Conservation (phyloP, 2,888 invertebrate species). For the Eupithecia abbreviata region DNA sequence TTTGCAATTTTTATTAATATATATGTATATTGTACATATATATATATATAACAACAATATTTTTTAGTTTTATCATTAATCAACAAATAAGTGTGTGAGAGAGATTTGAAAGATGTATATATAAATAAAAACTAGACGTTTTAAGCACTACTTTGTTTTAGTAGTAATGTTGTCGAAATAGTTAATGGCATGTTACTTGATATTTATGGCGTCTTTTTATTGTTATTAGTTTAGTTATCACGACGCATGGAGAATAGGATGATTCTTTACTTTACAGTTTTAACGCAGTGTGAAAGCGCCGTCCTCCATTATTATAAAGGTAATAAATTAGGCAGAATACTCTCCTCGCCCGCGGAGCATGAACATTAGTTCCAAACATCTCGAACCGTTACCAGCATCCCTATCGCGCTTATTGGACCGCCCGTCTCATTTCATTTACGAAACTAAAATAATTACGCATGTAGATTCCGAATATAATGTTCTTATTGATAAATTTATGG, state of each 20-base stretch:
- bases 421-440: slow-evolving; percentile 68
- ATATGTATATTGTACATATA: too few relatives aligned
- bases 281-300: slow-evolving; percentile 50
- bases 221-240: slow-evolving; percentile 38
- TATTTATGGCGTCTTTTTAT: slow-evolving; percentile 37
- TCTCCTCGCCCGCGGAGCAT: slow-evolving; percentile 64
- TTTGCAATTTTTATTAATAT: slow-evolving; percentile 57
- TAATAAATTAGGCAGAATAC: slow-evolving; percentile 40
- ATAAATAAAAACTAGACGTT: slow-evolving; percentile 26
- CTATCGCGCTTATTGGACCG: slow-evolving; percentile 70
- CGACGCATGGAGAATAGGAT: slow-evolving; percentile 30
- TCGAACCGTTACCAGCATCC: slow-evolving; percentile 63
- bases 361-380: slow-evolving; percentile 55
- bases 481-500: slow-evolving; percentile 74
- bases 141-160: slow-evolving; percentile 32
- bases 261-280: slow-evolving; percentile 41
- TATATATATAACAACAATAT: too few relatives aligned
- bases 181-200: slow-evolving; percentile 35
- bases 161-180: slow-evolving; percentile 32
- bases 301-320: slow-evolving; percentile 49
- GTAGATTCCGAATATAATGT: slow-evolving; percentile 64
- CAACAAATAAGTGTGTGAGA: too few relatives aligned
- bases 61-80: too few relatives aligned
- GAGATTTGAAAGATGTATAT: too few relatives aligned
- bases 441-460: slow-evolving; percentile 73